These are phyloP conservation scores for Musca domestica DNA, from an alignment of 1,140 invertebrate species.

Conservation along the genomic window DNA sequence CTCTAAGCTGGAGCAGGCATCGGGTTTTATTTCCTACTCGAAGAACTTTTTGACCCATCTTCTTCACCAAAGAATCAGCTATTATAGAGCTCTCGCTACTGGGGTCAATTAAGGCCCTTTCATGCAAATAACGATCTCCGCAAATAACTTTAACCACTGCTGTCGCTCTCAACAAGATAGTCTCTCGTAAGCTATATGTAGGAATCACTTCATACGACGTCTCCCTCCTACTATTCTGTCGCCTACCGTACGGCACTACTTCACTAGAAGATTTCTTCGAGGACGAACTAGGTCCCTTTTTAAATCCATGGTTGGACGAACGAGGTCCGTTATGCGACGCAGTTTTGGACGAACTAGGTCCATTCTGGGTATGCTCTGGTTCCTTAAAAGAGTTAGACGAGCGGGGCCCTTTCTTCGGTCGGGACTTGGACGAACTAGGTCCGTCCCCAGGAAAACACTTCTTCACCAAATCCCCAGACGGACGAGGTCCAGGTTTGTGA, in stretches of 20 bases:
- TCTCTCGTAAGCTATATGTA: not conserved
- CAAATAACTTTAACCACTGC: not conserved
- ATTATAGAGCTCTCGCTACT: not conserved
- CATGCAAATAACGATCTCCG: not conserved
- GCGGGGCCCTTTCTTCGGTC: not conserved
- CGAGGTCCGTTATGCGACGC: too few relatives aligned
- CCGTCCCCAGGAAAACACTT: too few relatives aligned
- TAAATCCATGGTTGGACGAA: too few relatives aligned
- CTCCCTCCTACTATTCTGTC: not conserved
- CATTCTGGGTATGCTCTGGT: too few relatives aligned
- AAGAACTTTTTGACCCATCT: not conserved
- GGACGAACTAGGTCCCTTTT: too few relatives aligned
- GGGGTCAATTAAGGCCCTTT: not conserved
- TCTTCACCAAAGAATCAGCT: not conserved
- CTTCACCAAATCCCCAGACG: not conserved
- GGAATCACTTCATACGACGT: not conserved
- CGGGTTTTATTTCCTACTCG: not conserved
- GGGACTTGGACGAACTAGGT: too few relatives aligned
- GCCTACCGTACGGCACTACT: not conserved
- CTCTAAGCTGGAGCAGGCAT: not conserved
- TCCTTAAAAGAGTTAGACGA: not conserved
- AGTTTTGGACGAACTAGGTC: slow-evolving; percentile 6
- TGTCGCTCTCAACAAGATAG: not conserved
- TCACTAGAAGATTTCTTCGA: not conserved
- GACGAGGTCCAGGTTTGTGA: not conserved